phyloP scores from a whole-genome alignment of 2,797 vertebrate genomes.

The Pseudotriccus pelzelni region DNA sequence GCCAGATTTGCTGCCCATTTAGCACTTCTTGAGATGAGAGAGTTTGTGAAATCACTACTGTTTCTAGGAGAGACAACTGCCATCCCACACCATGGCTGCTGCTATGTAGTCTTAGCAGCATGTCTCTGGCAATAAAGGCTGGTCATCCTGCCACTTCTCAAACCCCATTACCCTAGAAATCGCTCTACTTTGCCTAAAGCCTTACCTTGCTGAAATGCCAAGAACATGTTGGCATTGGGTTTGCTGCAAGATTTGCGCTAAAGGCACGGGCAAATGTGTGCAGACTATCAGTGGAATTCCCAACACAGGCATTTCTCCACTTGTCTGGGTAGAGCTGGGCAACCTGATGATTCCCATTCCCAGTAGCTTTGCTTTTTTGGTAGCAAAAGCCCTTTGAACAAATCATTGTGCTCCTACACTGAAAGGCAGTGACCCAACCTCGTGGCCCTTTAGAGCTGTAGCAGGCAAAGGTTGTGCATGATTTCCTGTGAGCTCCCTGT shows the following conservation, averaged over 20 bases:
- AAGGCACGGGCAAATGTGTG: background rate
- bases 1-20: background rate
- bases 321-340: background rate
- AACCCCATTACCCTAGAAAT: background rate
- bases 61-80: background rate
- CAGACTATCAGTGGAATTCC: fast-evolving
- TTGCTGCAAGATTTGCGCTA: background rate
- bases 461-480: background rate
- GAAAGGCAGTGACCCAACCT: background rate
- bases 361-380: background rate
- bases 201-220: background rate
- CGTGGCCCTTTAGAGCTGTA: background rate
- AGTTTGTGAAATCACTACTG: background rate
- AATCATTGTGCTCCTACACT: background rate
- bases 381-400: background rate
- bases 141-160: background rate
- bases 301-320: background rate
- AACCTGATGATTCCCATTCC: background rate
- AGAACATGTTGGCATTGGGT: background rate
- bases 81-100: background rate
- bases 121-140: background rate
- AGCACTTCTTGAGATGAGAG: background rate
- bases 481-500: background rate
- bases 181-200: background rate
- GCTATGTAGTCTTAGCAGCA: background rate